Evolutionary conservation across 2,888 invertebrate genomes (phyloP).

Genomic region (Lobophora halterata): DNA sequence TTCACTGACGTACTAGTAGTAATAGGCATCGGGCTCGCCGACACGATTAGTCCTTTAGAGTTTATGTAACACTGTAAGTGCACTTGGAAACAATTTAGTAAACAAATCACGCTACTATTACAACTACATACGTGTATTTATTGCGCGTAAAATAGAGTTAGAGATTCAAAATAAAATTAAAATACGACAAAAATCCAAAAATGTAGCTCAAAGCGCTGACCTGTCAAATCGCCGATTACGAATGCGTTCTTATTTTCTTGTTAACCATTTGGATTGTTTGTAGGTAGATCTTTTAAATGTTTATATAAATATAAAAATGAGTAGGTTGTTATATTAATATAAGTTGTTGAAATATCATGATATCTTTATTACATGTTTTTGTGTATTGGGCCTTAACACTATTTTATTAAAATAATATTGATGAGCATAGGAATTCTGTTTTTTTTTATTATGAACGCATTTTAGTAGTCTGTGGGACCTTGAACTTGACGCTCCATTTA

Average conservation of each 20-base stretch:
- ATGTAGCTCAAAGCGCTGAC: constrained; percentile 72
- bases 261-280: too few relatives aligned
- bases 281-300: too few relatives aligned
- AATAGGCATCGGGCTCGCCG: constrained; percentile 72
- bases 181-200: constrained; percentile 69
- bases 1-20: constrained; percentile 77
- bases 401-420: too few relatives aligned
- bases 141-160: constrained; percentile 54
- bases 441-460: too few relatives aligned
- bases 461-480: neutral
- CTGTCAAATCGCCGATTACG: constrained; percentile 76
- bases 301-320: too few relatives aligned
- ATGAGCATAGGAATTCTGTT: too few relatives aligned
- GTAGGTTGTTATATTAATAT: too few relatives aligned
- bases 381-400: too few relatives aligned
- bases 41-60: constrained; percentile 63
- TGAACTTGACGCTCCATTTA: neutral
- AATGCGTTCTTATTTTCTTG: too few relatives aligned
- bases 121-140: constrained; percentile 55
- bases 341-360: too few relatives aligned
- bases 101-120: constrained; percentile 53
- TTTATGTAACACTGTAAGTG: constrained; percentile 78
- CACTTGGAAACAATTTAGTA: constrained; percentile 55
- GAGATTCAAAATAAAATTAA: constrained; percentile 63
- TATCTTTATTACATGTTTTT: too few relatives aligned